Evolutionary conservation across 1,140 invertebrate genomes (phyloP), one percentile per base, ranked within the genome.

Genomic region (Penaeus chinensis): DNA sequence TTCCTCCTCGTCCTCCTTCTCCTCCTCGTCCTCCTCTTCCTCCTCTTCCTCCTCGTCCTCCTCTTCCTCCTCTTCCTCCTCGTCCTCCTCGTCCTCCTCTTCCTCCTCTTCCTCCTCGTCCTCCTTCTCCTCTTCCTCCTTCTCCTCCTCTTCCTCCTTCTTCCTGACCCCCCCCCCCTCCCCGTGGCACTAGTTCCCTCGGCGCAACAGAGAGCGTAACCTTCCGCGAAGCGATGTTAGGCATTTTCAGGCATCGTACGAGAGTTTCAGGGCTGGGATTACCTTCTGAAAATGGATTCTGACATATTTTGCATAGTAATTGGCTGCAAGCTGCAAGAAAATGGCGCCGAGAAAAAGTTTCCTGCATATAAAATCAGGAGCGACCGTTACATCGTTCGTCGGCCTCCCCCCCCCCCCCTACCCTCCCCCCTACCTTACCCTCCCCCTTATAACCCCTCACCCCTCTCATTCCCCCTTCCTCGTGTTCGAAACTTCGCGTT

Each of bases 281-380:
- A 87, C 85, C 85, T 78, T 87, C 85, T 80, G 85, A 87, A 87
- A 87, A 87, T 87, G 85, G 85, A 87, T 87, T 87, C 85, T 87
- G 85, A 87, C 85, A 87, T 87, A 87, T 87, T 87, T 87, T 87
- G 85, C 85, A 87, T 87, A 87, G 85, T 87, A 87, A 87, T 87
- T 87, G 85, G 85, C 85, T 87, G 85, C 85, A 82, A 87, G 77
- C 85, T 87, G 78, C 78, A 87, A 81, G 85, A 87, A 86, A 87
- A 87, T 87, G 78, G 78, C 85, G 78, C 65, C 37, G 77, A 74
- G 85, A 81, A 87, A 87, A 87, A 87, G 78, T 87, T 87, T 87
- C 85, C 79, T 87, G 85, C 78, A 87, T 87, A 87, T 87, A 87
- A 87, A 87, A 87, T 87, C 85, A 87, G 85, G 78, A 81, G 77